A percentile compares a stretch with the other conserved stretches of the same genome.
phyloP scores from a whole-genome alignment of 2,113 vertebrate species.

The Amphiprion percula region DNA sequence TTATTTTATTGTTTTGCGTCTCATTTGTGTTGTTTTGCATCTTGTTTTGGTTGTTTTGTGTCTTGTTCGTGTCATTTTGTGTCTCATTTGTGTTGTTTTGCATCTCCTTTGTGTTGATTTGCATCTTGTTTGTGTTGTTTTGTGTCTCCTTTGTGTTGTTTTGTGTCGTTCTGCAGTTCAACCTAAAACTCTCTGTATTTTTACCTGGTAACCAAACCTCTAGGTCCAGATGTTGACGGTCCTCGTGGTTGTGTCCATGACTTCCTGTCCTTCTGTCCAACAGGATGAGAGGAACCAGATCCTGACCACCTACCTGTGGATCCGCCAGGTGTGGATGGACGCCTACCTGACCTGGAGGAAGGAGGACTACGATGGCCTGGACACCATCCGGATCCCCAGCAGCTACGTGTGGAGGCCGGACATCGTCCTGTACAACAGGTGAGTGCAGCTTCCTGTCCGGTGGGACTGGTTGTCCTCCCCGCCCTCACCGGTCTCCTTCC shows the following conservation, averaged over 20 bases:
- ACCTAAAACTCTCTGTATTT: too few species aligned
- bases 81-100: too few species aligned
- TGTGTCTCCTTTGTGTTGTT: too few species aligned
- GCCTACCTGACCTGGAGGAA: conserved; percentile 90
- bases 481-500: background rate
- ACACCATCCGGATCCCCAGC: conserved; percentile 92
- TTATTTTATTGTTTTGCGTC: too few species aligned
- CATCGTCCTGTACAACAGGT: conserved; percentile 96
- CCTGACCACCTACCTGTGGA: conserved; percentile 89
- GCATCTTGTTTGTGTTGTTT: too few species aligned
- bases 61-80: too few species aligned
- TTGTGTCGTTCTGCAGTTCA: too few species aligned
- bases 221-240: background rate
- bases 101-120: too few species aligned
- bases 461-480: background rate
- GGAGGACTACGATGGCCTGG: conserved; percentile 89
- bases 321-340: conserved; percentile 92
- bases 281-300: conserved; percentile 85
- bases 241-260: rapidly evolving
- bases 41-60: too few species aligned
- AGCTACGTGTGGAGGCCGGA: conserved; percentile 92
- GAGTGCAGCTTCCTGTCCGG: background rate
- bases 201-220: too few species aligned
- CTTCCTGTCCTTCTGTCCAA: background rate
- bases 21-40: too few species aligned